Evolutionary conservation across 1,140 invertebrate genomes (phyloP).

Genomic region (Brachionus rotundiformis): DNA sequence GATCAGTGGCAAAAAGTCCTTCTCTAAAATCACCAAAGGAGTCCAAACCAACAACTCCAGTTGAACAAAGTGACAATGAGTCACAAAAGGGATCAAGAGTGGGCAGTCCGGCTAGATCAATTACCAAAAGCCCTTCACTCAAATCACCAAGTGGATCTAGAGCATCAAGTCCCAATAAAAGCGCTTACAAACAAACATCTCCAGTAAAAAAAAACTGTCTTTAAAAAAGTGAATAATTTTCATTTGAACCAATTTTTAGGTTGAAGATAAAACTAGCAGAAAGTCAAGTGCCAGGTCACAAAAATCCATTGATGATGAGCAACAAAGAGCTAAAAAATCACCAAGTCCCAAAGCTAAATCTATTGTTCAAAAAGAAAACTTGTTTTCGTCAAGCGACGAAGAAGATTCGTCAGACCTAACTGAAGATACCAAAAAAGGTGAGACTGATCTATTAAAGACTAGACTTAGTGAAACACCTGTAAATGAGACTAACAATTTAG

Average conservation of each 20-base stretch:
- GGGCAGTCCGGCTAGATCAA: background rate
- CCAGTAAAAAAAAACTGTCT: background rate
- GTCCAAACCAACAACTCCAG: background rate
- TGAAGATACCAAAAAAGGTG: background rate
- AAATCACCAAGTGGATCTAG: constrained; percentile 4
- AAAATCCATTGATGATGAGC: background rate
- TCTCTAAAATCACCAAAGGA: background rate
- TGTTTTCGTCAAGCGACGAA: background rate
- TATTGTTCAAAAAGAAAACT: background rate
- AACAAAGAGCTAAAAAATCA: background rate
- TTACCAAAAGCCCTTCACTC: background rate
- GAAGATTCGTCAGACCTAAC: background rate
- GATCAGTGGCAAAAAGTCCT: background rate
- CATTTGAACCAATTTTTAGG: background rate
- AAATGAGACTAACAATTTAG: constrained; percentile 27
- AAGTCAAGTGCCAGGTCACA: background rate
- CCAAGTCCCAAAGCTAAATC: background rate
- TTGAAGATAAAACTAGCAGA: background rate
- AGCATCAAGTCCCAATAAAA: constrained; percentile 7
- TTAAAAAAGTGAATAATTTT: background rate
- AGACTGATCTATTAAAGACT: background rate
- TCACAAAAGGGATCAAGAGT: background rate
- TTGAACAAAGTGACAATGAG: background rate
- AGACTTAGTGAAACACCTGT: background rate
- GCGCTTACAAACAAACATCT: background rate